Evolutionary conservation across 2,888 invertebrate species (phyloP), one percentile per base, ranked within the genome.

Genomic region (Timema cristinae): DNA sequence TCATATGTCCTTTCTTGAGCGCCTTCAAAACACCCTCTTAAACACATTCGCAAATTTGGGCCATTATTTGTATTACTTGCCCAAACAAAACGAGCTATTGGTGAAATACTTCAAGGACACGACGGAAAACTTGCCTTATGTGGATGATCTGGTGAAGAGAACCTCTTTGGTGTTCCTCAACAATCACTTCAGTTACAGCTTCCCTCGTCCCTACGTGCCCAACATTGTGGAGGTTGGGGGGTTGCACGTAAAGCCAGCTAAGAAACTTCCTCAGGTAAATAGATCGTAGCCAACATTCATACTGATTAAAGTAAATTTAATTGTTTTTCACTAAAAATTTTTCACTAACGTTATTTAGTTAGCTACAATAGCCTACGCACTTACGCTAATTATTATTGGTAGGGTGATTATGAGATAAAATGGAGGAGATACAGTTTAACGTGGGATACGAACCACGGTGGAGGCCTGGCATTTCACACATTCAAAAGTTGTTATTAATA

Each of bases 21-120:
- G 87, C 50, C 51, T 86, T 0, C 78, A 82, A 49, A 89, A 88
- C 77, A 80, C 85, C 0, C 81, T 83, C 32, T 5, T 59, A 7
- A 69, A 70, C n/a, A 47, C 63, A 10, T 11, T 51, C 1, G 15
- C 11, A 6, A 67, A 47, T 4, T 7, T 69, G 6, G 61, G 59
- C 5, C 49, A 69, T 47, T 47, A 68, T 15, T 48, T 68, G 6
- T 69, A 61, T 10, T 70, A 67, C 50, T 7, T 73, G 10, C 74
- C 73, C 9, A 47, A 50, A 50, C 72, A 73, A 56, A 68, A 74
- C 7, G 52, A 49, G 2, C 16, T 71, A 0, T 66, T 73, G 68
- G 54, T 56, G 49, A 69, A 71, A 16, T 54, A 71, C 47, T 74
- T 74, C n/a, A 32, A 50, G 6, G 66, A 69, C 8, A 51, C 70